Evolutionary conservation across 2,113 vertebrate species (phyloP).

Genomic region (Dasyprocta punctata): DNA sequence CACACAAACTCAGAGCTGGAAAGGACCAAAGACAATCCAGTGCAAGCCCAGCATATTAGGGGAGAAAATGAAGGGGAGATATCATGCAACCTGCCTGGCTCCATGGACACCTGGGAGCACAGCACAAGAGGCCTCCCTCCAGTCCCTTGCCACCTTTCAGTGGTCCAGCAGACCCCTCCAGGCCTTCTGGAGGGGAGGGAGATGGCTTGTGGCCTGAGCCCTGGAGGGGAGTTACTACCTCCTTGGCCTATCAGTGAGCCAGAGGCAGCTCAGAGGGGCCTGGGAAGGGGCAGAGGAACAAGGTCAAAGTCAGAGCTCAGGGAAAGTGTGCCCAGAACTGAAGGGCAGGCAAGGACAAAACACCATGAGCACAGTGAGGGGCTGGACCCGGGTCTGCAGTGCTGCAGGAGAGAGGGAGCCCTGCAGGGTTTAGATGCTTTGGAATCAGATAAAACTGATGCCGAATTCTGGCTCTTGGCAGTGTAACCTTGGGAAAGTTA

Average conservation of each 20-base stretch:
- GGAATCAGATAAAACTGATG: neutral
- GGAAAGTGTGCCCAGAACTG: neutral
- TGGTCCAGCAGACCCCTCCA: neutral
- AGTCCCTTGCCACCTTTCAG: neutral
- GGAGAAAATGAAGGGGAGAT: neutral
- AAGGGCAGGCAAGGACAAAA: neutral
- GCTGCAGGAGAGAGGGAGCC: neutral
- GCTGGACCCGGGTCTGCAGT: neutral
- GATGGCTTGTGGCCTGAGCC: neutral
- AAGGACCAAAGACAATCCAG: neutral
- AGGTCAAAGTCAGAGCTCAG: neutral
- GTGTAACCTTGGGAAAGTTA: neutral
- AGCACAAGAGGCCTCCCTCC: neutral
- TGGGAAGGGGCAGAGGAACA: neutral
- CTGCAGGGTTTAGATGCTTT: neutral
- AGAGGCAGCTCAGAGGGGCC: neutral
- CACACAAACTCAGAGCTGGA: constrained; percentile 64
- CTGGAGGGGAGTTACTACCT: neutral
- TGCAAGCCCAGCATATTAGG: neutral
- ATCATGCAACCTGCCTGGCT: neutral
- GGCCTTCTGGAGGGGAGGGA: neutral
- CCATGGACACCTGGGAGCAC: fast-evolving
- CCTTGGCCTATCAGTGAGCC: neutral
- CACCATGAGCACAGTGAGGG: no score
- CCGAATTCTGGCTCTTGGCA: neutral